phyloP scores from a whole-genome alignment of 2,113 vertebrate species.

The Murina feae region DNA sequence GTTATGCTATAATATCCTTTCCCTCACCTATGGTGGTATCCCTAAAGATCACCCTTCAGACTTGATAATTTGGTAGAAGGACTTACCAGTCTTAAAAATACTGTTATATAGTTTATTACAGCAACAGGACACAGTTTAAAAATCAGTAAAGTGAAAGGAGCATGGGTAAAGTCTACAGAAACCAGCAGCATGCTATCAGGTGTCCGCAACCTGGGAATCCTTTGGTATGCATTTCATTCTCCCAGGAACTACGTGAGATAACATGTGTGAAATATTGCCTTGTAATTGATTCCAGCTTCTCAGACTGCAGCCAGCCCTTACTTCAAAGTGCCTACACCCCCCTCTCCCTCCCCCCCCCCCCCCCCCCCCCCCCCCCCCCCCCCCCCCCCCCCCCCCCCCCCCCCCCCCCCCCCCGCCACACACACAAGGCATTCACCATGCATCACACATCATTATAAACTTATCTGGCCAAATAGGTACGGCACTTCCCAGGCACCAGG shows the following conservation, averaged over 20 bases:
- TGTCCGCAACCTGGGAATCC: not conserved
- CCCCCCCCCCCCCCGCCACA: too few species aligned
- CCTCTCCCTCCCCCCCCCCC: too few species aligned
- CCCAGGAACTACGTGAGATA: not conserved
- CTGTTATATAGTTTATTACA: not conserved
- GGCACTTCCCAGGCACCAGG: not conserved
- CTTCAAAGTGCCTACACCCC: not conserved
- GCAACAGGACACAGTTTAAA: not conserved
- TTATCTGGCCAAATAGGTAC: not conserved
- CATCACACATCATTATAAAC: not conserved
- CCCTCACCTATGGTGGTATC: not conserved
- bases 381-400: too few species aligned
- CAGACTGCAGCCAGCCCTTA: not conserved
- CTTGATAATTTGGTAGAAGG: not conserved
- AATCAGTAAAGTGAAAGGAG: not conserved
- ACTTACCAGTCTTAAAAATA: not conserved
- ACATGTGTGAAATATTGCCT: not conserved
- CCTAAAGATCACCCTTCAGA: fast-evolving
- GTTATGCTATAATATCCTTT: not conserved
- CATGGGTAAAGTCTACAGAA: not conserved
- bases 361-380: too few species aligned
- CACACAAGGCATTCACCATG: not conserved
- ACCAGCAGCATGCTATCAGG: not conserved
- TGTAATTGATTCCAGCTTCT: not conserved
- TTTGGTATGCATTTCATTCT: not conserved